Evolutionary conservation across 2,888 invertebrate species (phyloP).

Genomic region (Dasysyrphus tricinctus): DNA sequence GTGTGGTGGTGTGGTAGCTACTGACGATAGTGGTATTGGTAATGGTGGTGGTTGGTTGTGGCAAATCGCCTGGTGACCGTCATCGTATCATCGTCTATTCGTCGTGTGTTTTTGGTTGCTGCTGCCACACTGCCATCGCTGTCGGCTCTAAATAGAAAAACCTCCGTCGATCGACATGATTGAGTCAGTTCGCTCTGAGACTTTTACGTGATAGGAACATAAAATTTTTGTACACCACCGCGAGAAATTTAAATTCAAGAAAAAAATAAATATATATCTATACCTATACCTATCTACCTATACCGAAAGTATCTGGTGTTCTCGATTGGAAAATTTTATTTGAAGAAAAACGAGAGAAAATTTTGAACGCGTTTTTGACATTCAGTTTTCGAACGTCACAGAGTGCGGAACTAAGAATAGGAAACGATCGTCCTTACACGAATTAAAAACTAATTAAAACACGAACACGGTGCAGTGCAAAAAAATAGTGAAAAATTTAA

Average conservation of each 20-base stretch:
- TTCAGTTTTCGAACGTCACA: slow-evolving; percentile 34
- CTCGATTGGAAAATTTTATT: slow-evolving; percentile 12
- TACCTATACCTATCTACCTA: slow-evolving; percentile 7
- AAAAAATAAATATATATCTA: slow-evolving; percentile 9
- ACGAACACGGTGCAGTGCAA: slow-evolving; percentile 4
- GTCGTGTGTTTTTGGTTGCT: slow-evolving; percentile 72
- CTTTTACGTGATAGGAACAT: slow-evolving; percentile 82
- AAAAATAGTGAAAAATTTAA: slow-evolving; percentile 30
- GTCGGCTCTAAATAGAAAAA: slow-evolving; percentile 82
- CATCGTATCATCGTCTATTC: slow-evolving; percentile 57
- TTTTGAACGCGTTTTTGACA: slow-evolving; percentile 17
- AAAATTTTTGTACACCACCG: slow-evolving; percentile 28
- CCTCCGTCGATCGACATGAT: slow-evolving; percentile 82
- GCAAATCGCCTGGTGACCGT: slow-evolving; percentile 77
- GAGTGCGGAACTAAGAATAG: slow-evolving; percentile 10
- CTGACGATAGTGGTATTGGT: slow-evolving; percentile 68
- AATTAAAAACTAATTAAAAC: neutral
- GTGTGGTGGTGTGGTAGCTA: slow-evolving; percentile 76
- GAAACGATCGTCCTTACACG: slow-evolving; percentile 12
- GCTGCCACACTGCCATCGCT: slow-evolving; percentile 74
- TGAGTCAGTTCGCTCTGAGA: slow-evolving; percentile 84
- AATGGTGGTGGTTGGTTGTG: slow-evolving; percentile 76
- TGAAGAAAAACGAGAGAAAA: slow-evolving; percentile 8
- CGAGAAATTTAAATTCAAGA: slow-evolving; percentile 8
- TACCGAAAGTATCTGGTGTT: neutral